These are phyloP conservation scores for Bubo blakistoni DNA, from an alignment of 2,113 vertebrate genomes.

Conservation along the genomic window DNA sequence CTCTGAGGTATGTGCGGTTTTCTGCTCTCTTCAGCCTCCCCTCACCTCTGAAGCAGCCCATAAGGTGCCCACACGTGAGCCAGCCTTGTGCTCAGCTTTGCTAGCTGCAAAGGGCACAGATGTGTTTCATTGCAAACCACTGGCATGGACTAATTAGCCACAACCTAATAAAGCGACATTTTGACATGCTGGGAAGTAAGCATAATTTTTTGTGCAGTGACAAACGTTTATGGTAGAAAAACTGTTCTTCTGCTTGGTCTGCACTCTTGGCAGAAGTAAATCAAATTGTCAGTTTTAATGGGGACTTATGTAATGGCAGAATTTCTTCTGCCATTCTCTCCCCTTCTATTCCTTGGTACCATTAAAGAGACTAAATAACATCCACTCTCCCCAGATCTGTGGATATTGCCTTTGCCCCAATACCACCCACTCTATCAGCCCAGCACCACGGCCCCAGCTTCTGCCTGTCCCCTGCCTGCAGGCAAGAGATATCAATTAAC, in stretches of 20 bases:
- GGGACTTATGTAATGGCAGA: neutral
- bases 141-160: constrained; percentile 22
- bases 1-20: neutral
- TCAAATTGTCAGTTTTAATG: accelerated
- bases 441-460: accelerated
- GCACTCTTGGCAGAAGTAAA: neutral
- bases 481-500: neutral
- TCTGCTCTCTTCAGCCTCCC: neutral
- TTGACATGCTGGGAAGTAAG: constrained; percentile 9
- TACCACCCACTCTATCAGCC: neutral
- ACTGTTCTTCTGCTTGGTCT: neutral
- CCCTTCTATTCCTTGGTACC: no score
- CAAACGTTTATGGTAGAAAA: neutral
- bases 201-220: constrained; percentile 1
- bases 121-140: constrained; percentile 20
- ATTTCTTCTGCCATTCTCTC: neutral
- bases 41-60: neutral
- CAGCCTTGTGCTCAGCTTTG: neutral
- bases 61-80: neutral
- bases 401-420: neutral
- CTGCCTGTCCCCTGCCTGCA: neutral
- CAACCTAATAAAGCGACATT: neutral
- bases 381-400: neutral
- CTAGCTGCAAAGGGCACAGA: constrained; percentile 1
- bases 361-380: neutral